These are phyloP conservation scores for Drosophila truncata DNA, from an alignment of 1,140 invertebrate genomes.

Conservation along the genomic window DNA sequence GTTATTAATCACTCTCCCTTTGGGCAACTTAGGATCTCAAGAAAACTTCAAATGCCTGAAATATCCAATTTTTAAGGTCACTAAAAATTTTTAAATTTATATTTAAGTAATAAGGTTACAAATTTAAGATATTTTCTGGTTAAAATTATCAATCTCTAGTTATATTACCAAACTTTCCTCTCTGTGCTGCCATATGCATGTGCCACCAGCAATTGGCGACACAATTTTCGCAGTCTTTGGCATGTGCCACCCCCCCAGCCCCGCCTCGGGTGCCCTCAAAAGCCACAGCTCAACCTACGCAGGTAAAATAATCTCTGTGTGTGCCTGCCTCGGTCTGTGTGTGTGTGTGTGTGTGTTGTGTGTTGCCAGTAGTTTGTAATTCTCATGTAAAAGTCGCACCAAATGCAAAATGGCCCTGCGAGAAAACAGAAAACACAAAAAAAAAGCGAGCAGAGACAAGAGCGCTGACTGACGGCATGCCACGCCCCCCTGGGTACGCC, in stretches of 20 bases:
- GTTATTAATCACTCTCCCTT: background rate
- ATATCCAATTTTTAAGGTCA: background rate
- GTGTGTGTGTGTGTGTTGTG: constrained; percentile 41
- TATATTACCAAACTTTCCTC: background rate
- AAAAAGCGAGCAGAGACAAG: constrained; percentile 12
- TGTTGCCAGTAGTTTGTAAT: constrained; percentile 82
- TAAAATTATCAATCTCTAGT: background rate
- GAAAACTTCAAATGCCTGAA: background rate
- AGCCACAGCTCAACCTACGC: constrained; percentile 60
- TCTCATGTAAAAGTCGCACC: constrained; percentile 82
- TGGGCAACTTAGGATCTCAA: background rate
- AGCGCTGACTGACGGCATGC: constrained; percentile 51
- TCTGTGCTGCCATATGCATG: background rate
- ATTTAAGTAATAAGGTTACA: background rate
- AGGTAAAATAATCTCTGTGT: constrained; percentile 43
- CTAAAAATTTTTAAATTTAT: background rate
- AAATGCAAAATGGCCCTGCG: constrained; percentile 81
- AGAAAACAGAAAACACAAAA: constrained; percentile 22
- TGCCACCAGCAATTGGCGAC: constrained; percentile 66
- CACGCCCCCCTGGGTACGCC: constrained; percentile 42
- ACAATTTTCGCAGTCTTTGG: constrained; percentile 77
- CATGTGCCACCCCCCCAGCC: constrained; percentile 55
- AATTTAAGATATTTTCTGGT: background rate
- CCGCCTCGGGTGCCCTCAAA: background rate
- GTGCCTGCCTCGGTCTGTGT: constrained; percentile 4